Percentiles rank a stretch among this genome's conserved stretches.
These are phyloP conservation scores for Chydorus sphaericus DNA, from an alignment of 2,888 invertebrate genomes.

Conservation along the genomic window DNA sequence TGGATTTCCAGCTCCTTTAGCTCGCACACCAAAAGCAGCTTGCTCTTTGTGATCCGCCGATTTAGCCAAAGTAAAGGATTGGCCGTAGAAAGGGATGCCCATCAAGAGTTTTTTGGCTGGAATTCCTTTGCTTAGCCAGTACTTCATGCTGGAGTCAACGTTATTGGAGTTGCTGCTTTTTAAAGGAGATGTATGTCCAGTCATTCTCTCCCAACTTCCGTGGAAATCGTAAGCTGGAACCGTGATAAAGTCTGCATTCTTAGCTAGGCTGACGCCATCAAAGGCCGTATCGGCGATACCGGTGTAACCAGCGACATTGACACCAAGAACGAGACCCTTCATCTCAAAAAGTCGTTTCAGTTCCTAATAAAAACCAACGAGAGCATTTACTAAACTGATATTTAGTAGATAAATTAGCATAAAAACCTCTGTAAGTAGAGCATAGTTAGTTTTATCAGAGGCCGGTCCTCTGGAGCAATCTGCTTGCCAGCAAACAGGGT, in stretches of 20 bases:
- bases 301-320: constrained; percentile 76
- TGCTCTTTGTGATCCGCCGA: constrained; percentile 30
- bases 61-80: constrained; percentile 55
- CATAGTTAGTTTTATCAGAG: constrained; percentile 61
- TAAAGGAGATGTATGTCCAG: constrained; percentile 69
- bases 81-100: constrained; percentile 80
- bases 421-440: constrained; percentile 44
- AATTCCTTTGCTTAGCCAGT: constrained; percentile 63
- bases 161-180: constrained; percentile 21
- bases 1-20: constrained; percentile 53
- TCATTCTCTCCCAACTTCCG: constrained; percentile 68
- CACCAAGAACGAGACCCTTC: constrained; percentile 54
- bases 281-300: constrained; percentile 78
- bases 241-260: constrained; percentile 54
- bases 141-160: constrained; percentile 61
- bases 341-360: constrained; percentile 44
- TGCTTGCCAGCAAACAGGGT: constrained; percentile 85
- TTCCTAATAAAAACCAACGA: constrained; percentile 35
- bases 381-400: neutral
- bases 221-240: constrained; percentile 82
- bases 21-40: constrained; percentile 41
- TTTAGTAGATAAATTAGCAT: constrained; percentile 9
- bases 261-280: constrained; percentile 40
- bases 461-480: constrained; percentile 67
- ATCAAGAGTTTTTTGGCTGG: constrained; percentile 63